phyloP scores from a whole-genome alignment of 2,113 vertebrate genomes.

The Ammospiza caudacuta region DNA sequence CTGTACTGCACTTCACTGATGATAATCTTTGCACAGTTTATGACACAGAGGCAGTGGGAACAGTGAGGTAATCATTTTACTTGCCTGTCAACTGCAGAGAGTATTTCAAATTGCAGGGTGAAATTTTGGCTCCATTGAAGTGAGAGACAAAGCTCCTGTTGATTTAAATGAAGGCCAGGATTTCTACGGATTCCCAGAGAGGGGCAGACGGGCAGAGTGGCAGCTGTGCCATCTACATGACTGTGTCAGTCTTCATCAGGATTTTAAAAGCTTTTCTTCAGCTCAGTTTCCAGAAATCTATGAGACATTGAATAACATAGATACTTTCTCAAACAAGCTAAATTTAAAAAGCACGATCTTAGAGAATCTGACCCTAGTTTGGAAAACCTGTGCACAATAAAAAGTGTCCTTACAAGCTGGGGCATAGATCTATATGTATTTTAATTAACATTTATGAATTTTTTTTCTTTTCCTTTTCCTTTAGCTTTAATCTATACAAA shows the following conservation, averaged over 20 bases:
- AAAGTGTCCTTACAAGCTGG: neutral
- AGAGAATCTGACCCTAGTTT: neutral
- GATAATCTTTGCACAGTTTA: constrained; percentile 44
- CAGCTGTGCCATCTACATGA: neutral
- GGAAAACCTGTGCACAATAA: neutral
- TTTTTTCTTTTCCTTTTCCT: neutral
- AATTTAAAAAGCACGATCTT: neutral
- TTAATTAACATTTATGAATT: neutral
- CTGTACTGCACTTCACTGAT: constrained; percentile 43
- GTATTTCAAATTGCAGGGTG: constrained; percentile 10
- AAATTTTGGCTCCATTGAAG: constrained; percentile 29
- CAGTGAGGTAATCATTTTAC: constrained; percentile 40
- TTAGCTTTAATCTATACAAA: neutral
- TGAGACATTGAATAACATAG: neutral
- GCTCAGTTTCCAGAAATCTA: neutral
- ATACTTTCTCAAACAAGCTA: neutral
- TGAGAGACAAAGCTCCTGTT: constrained; percentile 11
- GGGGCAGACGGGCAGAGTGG: neutral
- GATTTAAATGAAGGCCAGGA: constrained; percentile 21
- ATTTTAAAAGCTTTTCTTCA: neutral
- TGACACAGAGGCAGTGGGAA: constrained; percentile 8
- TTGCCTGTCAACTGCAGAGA: constrained; percentile 36
- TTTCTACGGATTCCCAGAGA: neutral
- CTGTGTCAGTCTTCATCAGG: neutral
- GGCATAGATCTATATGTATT: accelerated